Evolutionary conservation across 2,888 invertebrate species (phyloP).

Genomic region (Onthophagus sagittarius): DNA sequence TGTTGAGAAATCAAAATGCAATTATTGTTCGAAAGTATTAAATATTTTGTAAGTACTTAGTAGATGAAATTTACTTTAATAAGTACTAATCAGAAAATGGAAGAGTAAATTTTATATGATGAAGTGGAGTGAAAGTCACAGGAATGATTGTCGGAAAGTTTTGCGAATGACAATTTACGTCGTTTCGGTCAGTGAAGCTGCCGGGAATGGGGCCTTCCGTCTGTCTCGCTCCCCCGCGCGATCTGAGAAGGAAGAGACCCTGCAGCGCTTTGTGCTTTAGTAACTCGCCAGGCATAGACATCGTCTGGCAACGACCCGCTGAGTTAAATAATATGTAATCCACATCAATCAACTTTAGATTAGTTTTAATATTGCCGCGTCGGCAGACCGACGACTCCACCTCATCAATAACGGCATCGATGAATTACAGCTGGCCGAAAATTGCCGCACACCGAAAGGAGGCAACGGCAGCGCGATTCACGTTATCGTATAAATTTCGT

Average conservation of each 20-base stretch:
- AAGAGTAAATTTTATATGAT: no score
- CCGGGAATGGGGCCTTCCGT: slow-evolving; percentile 19
- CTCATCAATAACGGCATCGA: slow-evolving; percentile 25
- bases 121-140: slow-evolving; percentile 15
- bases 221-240: neutral
- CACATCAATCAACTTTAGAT: slow-evolving; percentile 40
- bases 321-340: slow-evolving; percentile 38
- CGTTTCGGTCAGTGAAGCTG: slow-evolving; percentile 24
- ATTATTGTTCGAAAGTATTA: no score
- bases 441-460: slow-evolving; percentile 22
- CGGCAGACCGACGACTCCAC: slow-evolving; percentile 24
- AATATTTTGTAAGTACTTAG: no score
- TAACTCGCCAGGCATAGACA: slow-evolving; percentile 33
- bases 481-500: neutral
- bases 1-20: no score
- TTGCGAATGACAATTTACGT: slow-evolving; percentile 13
- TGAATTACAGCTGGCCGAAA: slow-evolving; percentile 21
- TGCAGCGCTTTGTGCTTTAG: slow-evolving; percentile 32
- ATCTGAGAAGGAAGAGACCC: slow-evolving; percentile 15
- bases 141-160: slow-evolving; percentile 17
- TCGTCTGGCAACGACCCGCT: slow-evolving; percentile 35
- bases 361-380: slow-evolving; percentile 37
- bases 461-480: slow-evolving; percentile 4
- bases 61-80: no score
- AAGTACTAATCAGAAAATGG: no score